These are phyloP conservation scores for Dasypus novemcinctus DNA, from an alignment of 2,113 vertebrate genomes.

Conservation along the genomic window DNA sequence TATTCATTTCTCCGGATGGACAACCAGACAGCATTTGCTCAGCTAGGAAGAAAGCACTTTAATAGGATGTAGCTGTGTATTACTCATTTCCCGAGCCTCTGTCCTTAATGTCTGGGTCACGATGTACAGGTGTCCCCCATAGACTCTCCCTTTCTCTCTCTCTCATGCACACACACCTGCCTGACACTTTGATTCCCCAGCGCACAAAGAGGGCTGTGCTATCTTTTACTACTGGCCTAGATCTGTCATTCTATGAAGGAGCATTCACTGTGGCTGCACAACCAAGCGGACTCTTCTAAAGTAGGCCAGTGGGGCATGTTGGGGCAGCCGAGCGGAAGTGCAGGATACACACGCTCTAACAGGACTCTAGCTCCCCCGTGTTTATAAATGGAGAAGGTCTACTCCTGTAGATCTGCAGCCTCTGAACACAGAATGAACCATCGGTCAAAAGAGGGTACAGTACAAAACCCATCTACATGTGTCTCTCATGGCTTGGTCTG, in stretches of 20 bases:
- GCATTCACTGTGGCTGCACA: neutral
- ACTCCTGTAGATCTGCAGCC: neutral
- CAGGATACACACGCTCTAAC: neutral
- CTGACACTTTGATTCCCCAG: neutral
- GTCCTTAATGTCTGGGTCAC: neutral
- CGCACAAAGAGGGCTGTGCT: neutral
- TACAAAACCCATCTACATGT: neutral
- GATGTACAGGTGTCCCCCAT: neutral
- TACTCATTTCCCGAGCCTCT: neutral
- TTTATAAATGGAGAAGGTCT: neutral
- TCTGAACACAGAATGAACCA: neutral
- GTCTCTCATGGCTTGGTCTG: neutral
- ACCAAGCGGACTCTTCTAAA: neutral
- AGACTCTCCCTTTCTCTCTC: neutral
- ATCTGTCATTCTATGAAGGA: slow-evolving; percentile 7
- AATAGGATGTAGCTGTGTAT: neutral
- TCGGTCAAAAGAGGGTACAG: neutral
- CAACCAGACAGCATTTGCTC: neutral
- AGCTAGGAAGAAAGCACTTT: neutral
- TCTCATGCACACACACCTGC: neutral
- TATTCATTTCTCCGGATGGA: neutral
- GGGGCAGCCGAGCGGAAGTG: neutral
- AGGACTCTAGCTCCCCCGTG: neutral
- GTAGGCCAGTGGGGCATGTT: slow-evolving; percentile 45
- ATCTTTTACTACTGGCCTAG: neutral